Evolutionary conservation across 1,140 invertebrate genomes (phyloP).

Genomic region (Heliconius hewitsoni): DNA sequence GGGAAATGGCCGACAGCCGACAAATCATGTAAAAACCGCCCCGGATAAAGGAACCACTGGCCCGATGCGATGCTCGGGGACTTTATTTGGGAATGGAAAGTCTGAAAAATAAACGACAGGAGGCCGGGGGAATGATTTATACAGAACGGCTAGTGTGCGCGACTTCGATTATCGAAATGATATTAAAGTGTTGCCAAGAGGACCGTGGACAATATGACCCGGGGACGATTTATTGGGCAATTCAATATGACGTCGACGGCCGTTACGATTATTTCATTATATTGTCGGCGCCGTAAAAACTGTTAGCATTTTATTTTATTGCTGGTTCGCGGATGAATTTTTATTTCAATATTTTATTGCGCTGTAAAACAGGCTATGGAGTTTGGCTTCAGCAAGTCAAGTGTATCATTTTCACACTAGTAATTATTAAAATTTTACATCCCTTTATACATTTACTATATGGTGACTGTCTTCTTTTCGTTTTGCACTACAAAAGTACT

Average conservation of each 20-base stretch:
- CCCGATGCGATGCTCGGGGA: conserved; percentile 74
- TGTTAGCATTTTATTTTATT: conserved; percentile 79
- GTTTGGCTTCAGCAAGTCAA: conserved; percentile 61
- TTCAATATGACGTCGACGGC: conserved; percentile 72
- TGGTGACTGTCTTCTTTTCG: no score
- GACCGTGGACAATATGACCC: conserved; percentile 79
- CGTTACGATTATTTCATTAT: conserved; percentile 81
- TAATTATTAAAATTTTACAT: neutral
- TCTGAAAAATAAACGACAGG: conserved; percentile 80
- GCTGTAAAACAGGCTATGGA: conserved; percentile 62
- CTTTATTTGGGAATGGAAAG: conserved; percentile 81
- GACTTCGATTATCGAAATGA: conserved; percentile 78
- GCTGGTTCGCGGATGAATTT: conserved; percentile 68
- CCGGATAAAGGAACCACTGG: conserved; percentile 79
- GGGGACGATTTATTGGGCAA: conserved; percentile 77
- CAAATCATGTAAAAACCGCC: conserved; percentile 80
- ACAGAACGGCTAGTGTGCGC: conserved; percentile 63
- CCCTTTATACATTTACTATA: no score
- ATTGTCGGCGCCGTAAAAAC: conserved; percentile 79
- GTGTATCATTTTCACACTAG: conserved; percentile 41
- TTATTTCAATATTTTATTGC: conserved; percentile 81
- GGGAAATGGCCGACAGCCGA: conserved; percentile 77
- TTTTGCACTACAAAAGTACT: no score
- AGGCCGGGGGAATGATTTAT: conserved; percentile 76
- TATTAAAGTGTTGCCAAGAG: conserved; percentile 80